Evolutionary conservation across 2,888 invertebrate genomes (phyloP).

Genomic region (Silvanus unidentatus): DNA sequence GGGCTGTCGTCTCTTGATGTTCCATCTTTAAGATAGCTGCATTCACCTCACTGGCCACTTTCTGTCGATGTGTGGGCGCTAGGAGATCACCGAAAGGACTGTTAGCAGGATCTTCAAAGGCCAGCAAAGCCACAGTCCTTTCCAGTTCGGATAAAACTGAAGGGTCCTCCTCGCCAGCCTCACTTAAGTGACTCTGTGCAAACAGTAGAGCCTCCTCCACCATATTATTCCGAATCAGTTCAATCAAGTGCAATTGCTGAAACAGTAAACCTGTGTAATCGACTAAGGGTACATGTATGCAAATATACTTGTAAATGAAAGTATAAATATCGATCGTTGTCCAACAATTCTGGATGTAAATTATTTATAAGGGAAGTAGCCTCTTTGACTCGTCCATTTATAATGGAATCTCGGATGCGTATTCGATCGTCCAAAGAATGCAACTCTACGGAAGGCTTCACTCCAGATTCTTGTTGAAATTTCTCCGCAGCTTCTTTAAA

Average conservation of each 20-base stretch:
- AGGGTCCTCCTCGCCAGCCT: conserved; percentile 79
- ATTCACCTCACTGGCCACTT: conserved; percentile 94
- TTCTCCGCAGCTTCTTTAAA: conserved; percentile 97
- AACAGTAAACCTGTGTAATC: conserved; percentile 6
- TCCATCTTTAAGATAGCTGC: conserved; percentile 95
- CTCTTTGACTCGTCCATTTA: conserved; percentile 85
- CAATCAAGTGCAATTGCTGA: conserved; percentile 85
- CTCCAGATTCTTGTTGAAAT: conserved; percentile 90
- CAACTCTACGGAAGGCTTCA: conserved; percentile 69
- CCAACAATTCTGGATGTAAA: conserved; percentile 88
- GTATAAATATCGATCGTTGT: conserved; percentile 90
- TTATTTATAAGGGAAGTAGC: conserved; percentile 92
- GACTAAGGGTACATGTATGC: conserved; percentile 13
- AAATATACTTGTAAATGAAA: conserved; percentile 81
- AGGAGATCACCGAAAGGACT: conserved; percentile 94
- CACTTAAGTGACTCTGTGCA: conserved; percentile 84
- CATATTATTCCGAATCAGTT: conserved; percentile 75
- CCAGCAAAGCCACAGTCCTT: conserved; percentile 86
- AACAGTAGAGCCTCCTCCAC: conserved; percentile 85
- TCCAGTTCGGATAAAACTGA: conserved; percentile 75
- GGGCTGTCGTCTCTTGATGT: conserved; percentile 83
- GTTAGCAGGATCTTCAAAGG: conserved; percentile 92
- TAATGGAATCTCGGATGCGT: conserved; percentile 88
- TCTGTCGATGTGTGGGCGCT: conserved; percentile 89
- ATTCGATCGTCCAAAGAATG: conserved; percentile 88